Conservation (phyloP, 2,113 vertebrate species). For the Aplodontia rufa region DNA sequence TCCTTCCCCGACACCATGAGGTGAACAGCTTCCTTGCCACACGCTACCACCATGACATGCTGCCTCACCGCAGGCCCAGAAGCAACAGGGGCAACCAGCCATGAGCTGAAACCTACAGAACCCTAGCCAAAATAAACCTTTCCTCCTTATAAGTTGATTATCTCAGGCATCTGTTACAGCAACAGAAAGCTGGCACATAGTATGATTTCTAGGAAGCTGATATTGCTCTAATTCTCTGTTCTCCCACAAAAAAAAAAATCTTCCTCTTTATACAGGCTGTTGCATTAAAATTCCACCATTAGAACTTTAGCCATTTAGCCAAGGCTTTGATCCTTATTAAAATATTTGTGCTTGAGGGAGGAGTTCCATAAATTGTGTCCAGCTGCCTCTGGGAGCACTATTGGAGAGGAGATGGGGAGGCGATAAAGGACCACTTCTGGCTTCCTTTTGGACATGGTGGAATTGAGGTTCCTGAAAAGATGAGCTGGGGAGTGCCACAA, state of each 20-base stretch:
- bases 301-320: not conserved
- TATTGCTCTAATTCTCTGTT: not conserved
- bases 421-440: not conserved
- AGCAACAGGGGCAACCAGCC: not conserved
- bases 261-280: not conserved
- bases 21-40: not conserved
- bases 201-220: not conserved
- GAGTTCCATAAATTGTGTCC: not conserved
- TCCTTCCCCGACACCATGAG: not conserved
- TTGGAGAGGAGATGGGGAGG: not conserved
- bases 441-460: not conserved
- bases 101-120: not conserved
- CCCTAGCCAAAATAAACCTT: not conserved
- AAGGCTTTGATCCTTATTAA: constrained; percentile 35
- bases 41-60: not conserved
- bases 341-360: not conserved
- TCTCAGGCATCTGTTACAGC: not conserved
- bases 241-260: not conserved
- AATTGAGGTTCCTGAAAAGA: not conserved
- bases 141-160: not conserved
- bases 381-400: not conserved
- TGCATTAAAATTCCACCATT: constrained; percentile 15
- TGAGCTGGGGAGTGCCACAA: not conserved
- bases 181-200: not conserved
- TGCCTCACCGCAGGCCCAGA: not conserved